Evolutionary conservation across 1,140 invertebrate genomes (phyloP).

Genomic region (Danaus melanippus): DNA sequence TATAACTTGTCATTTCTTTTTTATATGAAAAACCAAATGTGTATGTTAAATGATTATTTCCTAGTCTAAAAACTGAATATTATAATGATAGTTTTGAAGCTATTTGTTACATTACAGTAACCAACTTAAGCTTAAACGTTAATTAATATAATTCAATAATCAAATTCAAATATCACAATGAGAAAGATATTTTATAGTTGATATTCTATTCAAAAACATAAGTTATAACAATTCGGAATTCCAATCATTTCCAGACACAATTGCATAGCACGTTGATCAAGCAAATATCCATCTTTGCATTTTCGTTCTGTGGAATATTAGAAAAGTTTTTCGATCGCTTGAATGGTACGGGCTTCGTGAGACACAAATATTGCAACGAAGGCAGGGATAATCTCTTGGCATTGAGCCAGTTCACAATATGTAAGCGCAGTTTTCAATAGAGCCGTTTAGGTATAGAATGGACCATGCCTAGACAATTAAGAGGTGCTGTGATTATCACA

Average conservation of each 20-base stretch:
- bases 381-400: slow-evolving; percentile 58
- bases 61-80: not conserved
- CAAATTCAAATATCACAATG: no score
- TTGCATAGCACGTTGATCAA: slow-evolving; percentile 3
- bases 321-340: slow-evolving; percentile 64
- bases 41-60: not conserved
- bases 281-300: not conserved
- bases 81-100: no score
- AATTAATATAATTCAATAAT: no score
- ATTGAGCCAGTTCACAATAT: slow-evolving; percentile 55
- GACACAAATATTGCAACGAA: slow-evolving; percentile 60
- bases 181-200: no score
- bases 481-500: slow-evolving; percentile 25
- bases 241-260: no score
- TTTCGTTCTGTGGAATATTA: slow-evolving; percentile 42
- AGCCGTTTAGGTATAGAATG: slow-evolving; percentile 43
- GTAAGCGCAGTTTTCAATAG: slow-evolving; percentile 63
- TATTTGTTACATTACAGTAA: no score
- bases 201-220: no score
- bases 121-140: no score
- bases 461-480: slow-evolving; percentile 39
- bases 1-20: no score
- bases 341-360: slow-evolving; percentile 49
- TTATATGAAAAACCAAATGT: no score
- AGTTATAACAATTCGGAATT: no score